Evolutionary conservation across 2,888 invertebrate species (phyloP), one percentile per base, ranked within the genome.

Genomic region (Ormyrus nitidulus): DNA sequence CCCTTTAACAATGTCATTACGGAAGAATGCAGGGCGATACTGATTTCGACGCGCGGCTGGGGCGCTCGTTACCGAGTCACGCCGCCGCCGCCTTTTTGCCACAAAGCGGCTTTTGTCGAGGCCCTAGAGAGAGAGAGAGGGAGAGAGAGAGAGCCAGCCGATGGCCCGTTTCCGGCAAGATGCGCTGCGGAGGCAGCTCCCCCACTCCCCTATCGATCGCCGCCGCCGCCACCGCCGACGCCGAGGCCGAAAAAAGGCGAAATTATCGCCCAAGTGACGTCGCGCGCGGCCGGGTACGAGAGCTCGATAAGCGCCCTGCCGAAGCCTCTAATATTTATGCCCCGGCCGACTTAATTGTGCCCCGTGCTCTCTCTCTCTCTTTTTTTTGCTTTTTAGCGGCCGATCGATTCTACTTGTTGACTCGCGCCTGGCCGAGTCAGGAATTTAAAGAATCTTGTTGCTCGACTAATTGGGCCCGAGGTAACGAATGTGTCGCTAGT

Each of bases 161-260:
- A 58, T 48, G 48, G 44, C 44, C 71, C 71, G 81, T 74, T 74
- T 73, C 79, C 54, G 79, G 44, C 44, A 34, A 34, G 34, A 34
- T 34, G 34, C 34, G 34, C 34, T 3, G 34, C 34, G 3, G 79
- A 48, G 77, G 69, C 51, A 61, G 78, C 19, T 54, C 74, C 74
- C 64, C 79, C 54, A 68, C 68, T 53, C 53, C 8, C 66, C 73
- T 78, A 77, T 80, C 72, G 78, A 79, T 80, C 71, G 51, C 77
- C 70, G 56, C 77, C 76, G 59, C 77, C 34, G 6, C 5, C 19
- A 4, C 34, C 34, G 4, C 34, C 6, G 34, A 4, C 58, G 58
- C 3, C 58, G 58, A 13, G 58, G n/a, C 58, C 34, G 34, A 34
- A 34, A 34, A 34, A 34, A 34, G 34, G 34, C 34, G 34, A 34